These are phyloP conservation scores for Argyresthia albistria DNA, from an alignment of 2,888 invertebrate genomes.

Conservation along the genomic window DNA sequence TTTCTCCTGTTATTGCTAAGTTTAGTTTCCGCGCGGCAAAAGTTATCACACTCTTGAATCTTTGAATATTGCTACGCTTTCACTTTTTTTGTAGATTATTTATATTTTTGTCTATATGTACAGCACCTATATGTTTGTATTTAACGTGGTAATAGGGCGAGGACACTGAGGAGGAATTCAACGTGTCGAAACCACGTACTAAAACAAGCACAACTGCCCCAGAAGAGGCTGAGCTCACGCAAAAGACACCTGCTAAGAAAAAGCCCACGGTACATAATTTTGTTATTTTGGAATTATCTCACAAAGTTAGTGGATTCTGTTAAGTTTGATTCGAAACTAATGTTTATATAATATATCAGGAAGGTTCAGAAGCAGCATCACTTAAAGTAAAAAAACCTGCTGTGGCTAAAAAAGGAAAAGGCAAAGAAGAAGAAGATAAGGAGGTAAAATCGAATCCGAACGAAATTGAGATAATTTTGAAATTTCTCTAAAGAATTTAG, in stretches of 20 bases:
- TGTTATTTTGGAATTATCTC: constrained; percentile 45
- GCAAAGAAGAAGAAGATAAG: constrained; percentile 26
- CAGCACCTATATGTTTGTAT: constrained; percentile 21
- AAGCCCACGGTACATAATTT: constrained; percentile 52
- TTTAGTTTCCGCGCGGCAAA: no score
- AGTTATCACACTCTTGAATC: no score
- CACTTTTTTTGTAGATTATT: background rate
- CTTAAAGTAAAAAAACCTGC: constrained; percentile 65
- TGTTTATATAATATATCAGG: constrained; percentile 28
- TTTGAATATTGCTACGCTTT: background rate
- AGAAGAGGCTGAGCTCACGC: constrained; percentile 62
- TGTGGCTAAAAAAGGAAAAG: constrained; percentile 46
- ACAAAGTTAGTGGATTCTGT: constrained; percentile 14
- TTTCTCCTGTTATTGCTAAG: no score
- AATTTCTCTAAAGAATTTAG: constrained; percentile 25
- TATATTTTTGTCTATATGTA: constrained; percentile 7
- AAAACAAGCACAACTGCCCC: constrained; percentile 66
- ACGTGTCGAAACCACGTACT: constrained; percentile 56
- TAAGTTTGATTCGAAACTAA: background rate
- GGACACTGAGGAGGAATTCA: constrained; percentile 65
- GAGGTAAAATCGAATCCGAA: constrained; percentile 34
- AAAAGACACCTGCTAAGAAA: constrained; percentile 67
- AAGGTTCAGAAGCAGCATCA: constrained; percentile 57
- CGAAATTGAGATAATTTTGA: constrained; percentile 45
- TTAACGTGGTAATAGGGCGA: constrained; percentile 46